Evolutionary conservation across 2,888 invertebrate genomes (phyloP).

Genomic region (Tetragonisca angustula): DNA sequence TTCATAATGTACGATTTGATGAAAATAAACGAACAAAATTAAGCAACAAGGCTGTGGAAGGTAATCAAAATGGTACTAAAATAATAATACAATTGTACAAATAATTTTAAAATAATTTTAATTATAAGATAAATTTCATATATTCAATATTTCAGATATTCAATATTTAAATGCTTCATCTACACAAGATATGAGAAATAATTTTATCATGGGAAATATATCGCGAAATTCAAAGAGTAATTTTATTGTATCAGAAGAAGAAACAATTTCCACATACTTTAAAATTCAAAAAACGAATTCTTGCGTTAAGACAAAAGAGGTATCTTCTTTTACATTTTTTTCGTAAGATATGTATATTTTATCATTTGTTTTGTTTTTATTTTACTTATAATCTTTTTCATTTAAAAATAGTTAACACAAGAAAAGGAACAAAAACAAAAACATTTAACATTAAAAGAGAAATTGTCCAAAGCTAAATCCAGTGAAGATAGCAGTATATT

Average conservation of each 20-base stretch:
- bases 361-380: background rate
- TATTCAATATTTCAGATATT: background rate
- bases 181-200: background rate
- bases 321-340: slow-evolving; percentile 2
- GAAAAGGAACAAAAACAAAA: background rate
- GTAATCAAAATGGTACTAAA: slow-evolving; percentile 25
- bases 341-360: background rate
- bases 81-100: background rate
- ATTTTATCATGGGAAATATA: background rate
- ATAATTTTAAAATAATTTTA: background rate
- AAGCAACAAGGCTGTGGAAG: background rate
- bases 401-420: background rate
- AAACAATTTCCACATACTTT: slow-evolving; percentile 47
- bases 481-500: background rate
- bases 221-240: background rate
- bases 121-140: background rate
- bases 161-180: background rate
- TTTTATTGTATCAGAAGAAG: background rate
- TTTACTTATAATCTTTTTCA: background rate
- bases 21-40: slow-evolving; percentile 1
- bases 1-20: slow-evolving; percentile 30
- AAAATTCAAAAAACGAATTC: slow-evolving; percentile 24
- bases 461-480: slow-evolving; percentile 34
- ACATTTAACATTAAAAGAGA: slow-evolving; percentile 37
- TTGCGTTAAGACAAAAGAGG: background rate